These are phyloP conservation scores for Apamea sordens DNA, from an alignment of 2,888 invertebrate genomes.

Conservation along the genomic window DNA sequence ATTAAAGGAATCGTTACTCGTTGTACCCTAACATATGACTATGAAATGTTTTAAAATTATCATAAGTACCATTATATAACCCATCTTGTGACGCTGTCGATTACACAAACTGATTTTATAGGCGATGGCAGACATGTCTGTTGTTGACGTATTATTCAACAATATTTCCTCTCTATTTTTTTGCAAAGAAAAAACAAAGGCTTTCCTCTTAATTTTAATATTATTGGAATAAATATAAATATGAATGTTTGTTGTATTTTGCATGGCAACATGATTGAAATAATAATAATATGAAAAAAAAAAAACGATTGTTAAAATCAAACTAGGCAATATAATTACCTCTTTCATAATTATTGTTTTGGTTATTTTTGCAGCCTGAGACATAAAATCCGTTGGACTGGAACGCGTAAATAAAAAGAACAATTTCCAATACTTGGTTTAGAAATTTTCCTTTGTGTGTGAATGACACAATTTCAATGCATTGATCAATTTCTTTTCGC, in stretches of 20 bases:
- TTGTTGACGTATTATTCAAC: neutral
- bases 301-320: neutral
- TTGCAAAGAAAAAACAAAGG: neutral
- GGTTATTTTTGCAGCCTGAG: neutral
- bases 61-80: slow-evolving; percentile 7
- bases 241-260: slow-evolving; percentile 1
- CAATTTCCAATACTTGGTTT: slow-evolving; percentile 16
- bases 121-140: slow-evolving; percentile 6
- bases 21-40: neutral
- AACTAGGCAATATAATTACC: neutral
- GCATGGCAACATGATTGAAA: neutral
- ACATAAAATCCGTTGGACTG: neutral
- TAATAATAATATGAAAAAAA: neutral
- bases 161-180: neutral
- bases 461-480: slow-evolving; percentile 29
- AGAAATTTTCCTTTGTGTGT: slow-evolving; percentile 29
- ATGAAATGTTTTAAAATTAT: slow-evolving; percentile 11
- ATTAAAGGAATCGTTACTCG: slow-evolving; percentile 7
- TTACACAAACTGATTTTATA: slow-evolving; percentile 20
- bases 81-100: neutral
- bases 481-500: slow-evolving; percentile 30
- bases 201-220: neutral
- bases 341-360: neutral
- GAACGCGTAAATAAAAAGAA: neutral
- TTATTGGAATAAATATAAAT: neutral